Evolutionary conservation across 2,797 vertebrate genomes (phyloP).

Genomic region (Phalloptychus januarius): DNA sequence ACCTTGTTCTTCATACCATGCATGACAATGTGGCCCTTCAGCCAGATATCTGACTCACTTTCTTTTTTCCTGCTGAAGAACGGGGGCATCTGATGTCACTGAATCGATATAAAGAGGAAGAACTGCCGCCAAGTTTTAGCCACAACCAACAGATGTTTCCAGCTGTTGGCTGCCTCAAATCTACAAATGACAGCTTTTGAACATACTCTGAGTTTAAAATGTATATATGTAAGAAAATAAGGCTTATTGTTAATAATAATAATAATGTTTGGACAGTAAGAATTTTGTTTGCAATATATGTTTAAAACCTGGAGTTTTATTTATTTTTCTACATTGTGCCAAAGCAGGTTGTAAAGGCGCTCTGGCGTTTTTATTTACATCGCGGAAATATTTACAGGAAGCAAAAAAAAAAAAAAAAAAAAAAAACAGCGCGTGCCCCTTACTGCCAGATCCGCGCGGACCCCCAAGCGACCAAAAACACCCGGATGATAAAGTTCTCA

Average conservation of each 20-base stretch:
- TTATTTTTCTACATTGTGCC: neutral
- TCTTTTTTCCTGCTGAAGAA: neutral
- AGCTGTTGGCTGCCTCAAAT: constrained; percentile 6
- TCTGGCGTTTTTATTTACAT: too few relatives aligned
- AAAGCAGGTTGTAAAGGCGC: neutral
- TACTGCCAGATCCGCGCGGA: constrained; percentile 7
- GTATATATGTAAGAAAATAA: neutral
- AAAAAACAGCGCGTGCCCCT: neutral
- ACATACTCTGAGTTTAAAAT: neutral
- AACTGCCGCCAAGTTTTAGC: neutral
- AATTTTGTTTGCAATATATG: neutral
- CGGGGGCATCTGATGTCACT: neutral
- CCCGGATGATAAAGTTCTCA: constrained; percentile 19
- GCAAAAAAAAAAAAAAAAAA: neutral
- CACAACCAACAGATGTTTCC: constrained; percentile 34
- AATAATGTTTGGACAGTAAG: too few relatives aligned
- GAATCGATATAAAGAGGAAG: neutral
- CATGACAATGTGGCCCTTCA: neutral
- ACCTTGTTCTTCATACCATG: too few relatives aligned
- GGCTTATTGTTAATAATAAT: too few relatives aligned
- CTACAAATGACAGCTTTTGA: neutral
- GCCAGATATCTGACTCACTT: constrained; percentile 28
- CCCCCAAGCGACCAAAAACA: neutral
- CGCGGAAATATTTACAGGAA: neutral
- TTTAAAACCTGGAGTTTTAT: neutral